phyloP scores from a whole-genome alignment of 2,113 vertebrate genomes.

The Antennarius striatus region DNA sequence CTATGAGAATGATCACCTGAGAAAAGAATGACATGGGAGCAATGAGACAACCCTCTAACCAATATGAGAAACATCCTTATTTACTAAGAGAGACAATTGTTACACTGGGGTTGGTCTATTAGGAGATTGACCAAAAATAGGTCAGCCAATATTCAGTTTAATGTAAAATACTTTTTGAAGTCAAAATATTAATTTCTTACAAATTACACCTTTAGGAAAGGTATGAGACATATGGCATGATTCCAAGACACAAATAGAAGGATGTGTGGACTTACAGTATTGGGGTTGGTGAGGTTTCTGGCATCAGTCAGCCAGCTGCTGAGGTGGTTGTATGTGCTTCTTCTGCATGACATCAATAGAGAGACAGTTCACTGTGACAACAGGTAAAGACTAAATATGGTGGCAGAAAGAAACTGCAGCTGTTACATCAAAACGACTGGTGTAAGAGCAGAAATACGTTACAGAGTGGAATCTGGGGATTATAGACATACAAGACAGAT shows the following conservation, averaged over 20 bases:
- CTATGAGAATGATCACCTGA: conserved; percentile 99
- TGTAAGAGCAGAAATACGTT: too few species aligned
- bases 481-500: too few species aligned
- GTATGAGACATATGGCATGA: too few species aligned
- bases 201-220: too few species aligned
- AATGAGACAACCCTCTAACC: conserved; percentile 1
- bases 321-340: conserved; percentile 99
- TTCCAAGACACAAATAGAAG: neutral
- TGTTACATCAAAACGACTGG: neutral
- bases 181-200: too few species aligned
- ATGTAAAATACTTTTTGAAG: too few species aligned
- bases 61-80: too few species aligned
- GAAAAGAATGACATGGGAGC: neutral
- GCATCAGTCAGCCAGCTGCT: conserved; percentile 99
- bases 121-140: too few species aligned
- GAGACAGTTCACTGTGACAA: conserved; percentile 42
- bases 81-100: too few species aligned
- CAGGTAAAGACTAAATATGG: conserved; percentile 16
- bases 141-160: too few species aligned
- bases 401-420: conserved; percentile 12
- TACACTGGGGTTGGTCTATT: too few species aligned
- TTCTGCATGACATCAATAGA: conserved; percentile 77
- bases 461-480: too few species aligned
- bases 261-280: conserved; percentile 87
- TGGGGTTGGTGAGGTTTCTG: conserved; percentile 98